Conservation (phyloP, 2,888 invertebrate genomes). For the Melipona beecheii region DNA sequence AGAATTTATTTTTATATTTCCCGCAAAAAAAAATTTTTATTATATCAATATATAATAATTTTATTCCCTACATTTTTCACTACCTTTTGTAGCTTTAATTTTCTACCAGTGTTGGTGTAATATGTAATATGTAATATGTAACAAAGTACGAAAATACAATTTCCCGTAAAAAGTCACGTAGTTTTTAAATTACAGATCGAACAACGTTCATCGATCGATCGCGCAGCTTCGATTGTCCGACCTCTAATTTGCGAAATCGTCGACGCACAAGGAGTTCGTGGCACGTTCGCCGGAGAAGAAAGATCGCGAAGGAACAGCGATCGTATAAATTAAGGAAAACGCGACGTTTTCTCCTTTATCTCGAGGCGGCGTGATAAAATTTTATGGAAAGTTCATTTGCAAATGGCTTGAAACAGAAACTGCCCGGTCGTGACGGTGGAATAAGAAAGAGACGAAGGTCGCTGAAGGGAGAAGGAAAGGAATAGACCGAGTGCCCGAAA, state of each 20-base stretch:
- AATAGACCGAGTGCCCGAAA: constrained; percentile 63
- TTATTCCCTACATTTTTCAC: no score
- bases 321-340: constrained; percentile 54
- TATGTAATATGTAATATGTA: no score
- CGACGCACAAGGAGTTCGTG: background rate
- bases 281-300: constrained; percentile 19
- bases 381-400: constrained; percentile 67
- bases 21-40: no score
- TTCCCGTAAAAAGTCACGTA: background rate
- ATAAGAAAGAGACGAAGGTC: constrained; percentile 45
- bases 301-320: constrained; percentile 31
- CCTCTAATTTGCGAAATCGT: constrained; percentile 27
- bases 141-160: no score
- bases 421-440: constrained; percentile 43
- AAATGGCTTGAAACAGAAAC: constrained; percentile 63
- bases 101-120: no score
- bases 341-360: constrained; percentile 50
- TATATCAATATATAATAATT: no score
- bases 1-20: no score
- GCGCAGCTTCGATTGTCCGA: background rate
- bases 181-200: constrained; percentile 21
- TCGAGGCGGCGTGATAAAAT: constrained; percentile 59
- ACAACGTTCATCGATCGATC: background rate
- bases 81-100: no score
- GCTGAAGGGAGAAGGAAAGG: background rate